Base-by-base conservation (phyloP, 2,888 invertebrate genomes). In the Mimas tiliae region DNA sequence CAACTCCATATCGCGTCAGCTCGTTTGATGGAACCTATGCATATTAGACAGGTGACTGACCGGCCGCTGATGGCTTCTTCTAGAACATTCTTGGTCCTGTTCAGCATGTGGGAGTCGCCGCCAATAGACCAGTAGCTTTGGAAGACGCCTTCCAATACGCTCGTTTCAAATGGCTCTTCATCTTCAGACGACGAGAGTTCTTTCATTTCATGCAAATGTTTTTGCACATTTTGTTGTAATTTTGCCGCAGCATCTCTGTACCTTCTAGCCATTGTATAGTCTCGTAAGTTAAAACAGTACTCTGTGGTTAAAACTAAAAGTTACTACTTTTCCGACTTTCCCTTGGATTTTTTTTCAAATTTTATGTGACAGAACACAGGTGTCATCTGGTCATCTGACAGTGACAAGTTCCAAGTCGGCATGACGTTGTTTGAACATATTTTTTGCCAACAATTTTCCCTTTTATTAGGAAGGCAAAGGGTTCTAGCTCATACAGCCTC, bases 1-100 rank as follows among this genome's bases (percentile, higher is more conserved):
- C 99, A 99, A 52, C 95, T 97, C 99, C 99, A 99, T 70, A 98
- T 96, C 94, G 97, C 89, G 81, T 98, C 97, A 65, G 94, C 94
- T 74, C 97, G 95, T 85, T 97, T 97, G 14, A 98, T 95, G 51
- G 96, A 96, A 3, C 96, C 97, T 81, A 98, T 98, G 79, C 98
- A 98, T 79, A 99, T 97, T 2, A 98, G 94, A 82, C 99, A 99
- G 12, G 97, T 96, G 1, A 96, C 95, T 9, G 97, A 95, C 8
- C 97, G 96, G 21, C 97, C 96, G 77, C 96, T 95, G 74, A 98
- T 95, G 0, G 96, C 94, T 85, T 98, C 97, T 81, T 97, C 96
- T 65, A 98, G 89, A 81, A 96, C 96, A 63, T 95, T 95, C 78
- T 96, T 95, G 6, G 97, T 97, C 76, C 96, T 86, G 65, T 88